Evolutionary conservation across 1,140 invertebrate genomes (phyloP).

Genomic region (Brachionus sp.): DNA sequence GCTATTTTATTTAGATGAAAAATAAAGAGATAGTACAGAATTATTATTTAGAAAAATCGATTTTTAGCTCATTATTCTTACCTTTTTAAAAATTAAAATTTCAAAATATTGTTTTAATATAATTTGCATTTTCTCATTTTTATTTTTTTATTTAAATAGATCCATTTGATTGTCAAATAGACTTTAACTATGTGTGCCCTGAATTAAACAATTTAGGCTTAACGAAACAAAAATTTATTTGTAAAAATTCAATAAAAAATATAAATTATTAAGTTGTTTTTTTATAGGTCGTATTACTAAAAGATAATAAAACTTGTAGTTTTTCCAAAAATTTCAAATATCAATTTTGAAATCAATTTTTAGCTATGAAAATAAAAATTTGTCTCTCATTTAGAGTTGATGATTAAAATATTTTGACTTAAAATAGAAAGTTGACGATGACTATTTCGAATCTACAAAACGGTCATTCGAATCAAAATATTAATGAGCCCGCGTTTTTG

Average conservation of each 20-base stretch:
- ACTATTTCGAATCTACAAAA: background rate
- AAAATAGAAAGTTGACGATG: background rate
- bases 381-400: background rate
- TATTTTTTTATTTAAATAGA: background rate
- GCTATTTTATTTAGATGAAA: background rate
- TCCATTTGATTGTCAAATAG: conserved; percentile 26
- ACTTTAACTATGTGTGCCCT: background rate
- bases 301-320: conserved; percentile 8
- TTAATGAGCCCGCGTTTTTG: background rate
- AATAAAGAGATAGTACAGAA: background rate
- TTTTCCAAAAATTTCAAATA: background rate
- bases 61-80: conserved; percentile 28
- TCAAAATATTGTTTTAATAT: background rate
- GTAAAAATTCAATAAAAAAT: background rate
- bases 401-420: conserved; percentile 3
- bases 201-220: background rate
- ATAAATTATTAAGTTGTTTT: conserved; percentile 1
- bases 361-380: background rate
- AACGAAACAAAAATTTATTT: conserved; percentile 2
- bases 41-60: background rate
- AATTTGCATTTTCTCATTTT: conserved; percentile 9
- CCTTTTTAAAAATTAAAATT: conserved; percentile 11
- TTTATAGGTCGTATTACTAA: conserved; percentile 30
- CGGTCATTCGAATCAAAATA: background rate
- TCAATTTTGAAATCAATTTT: background rate